A percentile compares a stretch with the other conserved stretches of the same genome.
Conservation (phyloP, 2,113 vertebrate species). For the Dicentrarchus labrax region DNA sequence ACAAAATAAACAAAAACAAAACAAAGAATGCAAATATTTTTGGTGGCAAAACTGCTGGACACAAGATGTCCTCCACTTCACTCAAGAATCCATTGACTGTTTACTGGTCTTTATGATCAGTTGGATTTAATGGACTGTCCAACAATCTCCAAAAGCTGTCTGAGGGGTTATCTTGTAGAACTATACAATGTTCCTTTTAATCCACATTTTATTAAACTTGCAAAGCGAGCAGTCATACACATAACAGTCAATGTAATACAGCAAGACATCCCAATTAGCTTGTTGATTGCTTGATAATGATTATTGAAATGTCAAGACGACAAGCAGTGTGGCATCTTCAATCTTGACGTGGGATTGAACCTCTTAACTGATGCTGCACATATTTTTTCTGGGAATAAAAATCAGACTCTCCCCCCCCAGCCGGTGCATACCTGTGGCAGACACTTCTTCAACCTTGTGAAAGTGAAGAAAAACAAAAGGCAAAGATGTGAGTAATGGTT, state of each 20-base stretch:
- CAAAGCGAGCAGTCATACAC: not conserved
- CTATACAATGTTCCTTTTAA: not conserved
- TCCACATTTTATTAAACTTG: not conserved
- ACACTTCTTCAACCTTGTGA: slow-evolving; percentile 35
- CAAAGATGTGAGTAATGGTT: slow-evolving; percentile 57
- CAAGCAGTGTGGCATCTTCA: not conserved
- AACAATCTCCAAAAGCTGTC: too few relatives aligned
- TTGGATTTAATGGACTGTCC: too few relatives aligned
- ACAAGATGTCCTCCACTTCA: too few relatives aligned
- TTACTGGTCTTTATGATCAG: too few relatives aligned
- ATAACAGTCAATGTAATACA: not conserved
- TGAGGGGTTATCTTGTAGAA: not conserved
- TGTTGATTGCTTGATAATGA: not conserved
- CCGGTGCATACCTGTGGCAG: not conserved
- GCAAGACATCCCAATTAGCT: not conserved
- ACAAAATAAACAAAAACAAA: not conserved
- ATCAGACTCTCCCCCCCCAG: slow-evolving; percentile 8
- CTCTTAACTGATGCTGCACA: slow-evolving; percentile 12
- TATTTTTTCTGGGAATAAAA: slow-evolving; percentile 1
- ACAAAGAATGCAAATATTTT: not conserved
- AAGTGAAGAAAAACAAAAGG: slow-evolving; percentile 49
- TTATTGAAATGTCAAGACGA: slow-evolving; percentile 13
- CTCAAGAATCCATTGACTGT: too few relatives aligned
- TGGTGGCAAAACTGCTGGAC: not conserved
- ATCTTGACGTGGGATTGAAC: slow-evolving; percentile 9